Conservation (phyloP, 2,113 vertebrate genomes). For the Calyptommatus sinebrachiatus region DNA sequence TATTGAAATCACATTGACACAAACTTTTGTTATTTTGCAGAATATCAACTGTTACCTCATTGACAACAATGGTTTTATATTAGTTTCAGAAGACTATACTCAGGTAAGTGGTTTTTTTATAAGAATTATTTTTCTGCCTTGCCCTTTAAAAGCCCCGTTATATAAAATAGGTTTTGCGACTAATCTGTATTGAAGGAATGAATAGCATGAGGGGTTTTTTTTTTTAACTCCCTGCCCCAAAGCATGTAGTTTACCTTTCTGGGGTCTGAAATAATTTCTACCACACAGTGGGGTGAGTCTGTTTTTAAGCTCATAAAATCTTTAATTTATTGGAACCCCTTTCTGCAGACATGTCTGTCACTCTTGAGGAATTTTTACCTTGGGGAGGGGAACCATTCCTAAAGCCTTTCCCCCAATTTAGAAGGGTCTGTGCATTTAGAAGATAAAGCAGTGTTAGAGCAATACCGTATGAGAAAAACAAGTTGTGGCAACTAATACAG, state of each 20-base stretch:
- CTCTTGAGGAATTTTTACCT: conserved; percentile 21
- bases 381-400: conserved; percentile 9
- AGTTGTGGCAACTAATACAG: conserved; percentile 7
- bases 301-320: conserved; percentile 45
- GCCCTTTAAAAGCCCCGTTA: background rate
- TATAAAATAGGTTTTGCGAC: background rate
- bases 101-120: conserved; percentile 75
- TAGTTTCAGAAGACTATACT: conserved; percentile 91
- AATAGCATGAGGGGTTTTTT: conserved; percentile 22
- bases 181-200: conserved; percentile 30
- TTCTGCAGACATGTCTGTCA: conserved; percentile 23
- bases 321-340: conserved; percentile 41
- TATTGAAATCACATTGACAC: conserved; percentile 22
- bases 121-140: background rate
- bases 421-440: conserved; percentile 1
- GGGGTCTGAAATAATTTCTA: conserved; percentile 40
- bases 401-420: conserved; percentile 29
- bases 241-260: conserved; percentile 39
- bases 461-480: conserved; percentile 31
- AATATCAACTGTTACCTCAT: conserved; percentile 96
- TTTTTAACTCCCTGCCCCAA: conserved; percentile 4
- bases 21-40: conserved; percentile 67
- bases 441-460: conserved; percentile 20
- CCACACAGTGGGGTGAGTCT: conserved; percentile 29
- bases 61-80: conserved; percentile 97